Conservation (phyloP, 2,113 vertebrate species). For the Coturnix japonica region DNA sequence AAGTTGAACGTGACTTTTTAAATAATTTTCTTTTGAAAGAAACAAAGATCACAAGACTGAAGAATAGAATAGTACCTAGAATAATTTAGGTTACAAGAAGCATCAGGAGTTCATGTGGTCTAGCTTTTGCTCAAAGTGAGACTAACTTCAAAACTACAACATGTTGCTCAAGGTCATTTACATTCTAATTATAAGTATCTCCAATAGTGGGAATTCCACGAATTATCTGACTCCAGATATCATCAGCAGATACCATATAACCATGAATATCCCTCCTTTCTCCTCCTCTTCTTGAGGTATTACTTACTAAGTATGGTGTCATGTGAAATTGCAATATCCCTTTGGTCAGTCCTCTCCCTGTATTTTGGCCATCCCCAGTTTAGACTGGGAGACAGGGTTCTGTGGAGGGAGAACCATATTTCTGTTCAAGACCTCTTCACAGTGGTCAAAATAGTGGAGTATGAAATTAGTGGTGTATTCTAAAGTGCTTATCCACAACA, state of each 20-base stretch:
- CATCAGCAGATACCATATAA: background rate
- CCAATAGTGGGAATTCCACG: background rate
- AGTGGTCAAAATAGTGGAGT: background rate
- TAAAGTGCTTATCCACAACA: background rate
- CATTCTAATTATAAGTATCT: background rate
- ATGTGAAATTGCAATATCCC: background rate
- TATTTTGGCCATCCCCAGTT: background rate
- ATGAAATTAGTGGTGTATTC: too few species aligned
- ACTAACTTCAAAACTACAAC: background rate
- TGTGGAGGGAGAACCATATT: background rate
- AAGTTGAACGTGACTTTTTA: background rate
- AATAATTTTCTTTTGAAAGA: background rate
- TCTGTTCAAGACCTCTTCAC: background rate
- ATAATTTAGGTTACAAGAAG: background rate
- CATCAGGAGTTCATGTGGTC: background rate
- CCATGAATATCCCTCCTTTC: background rate
- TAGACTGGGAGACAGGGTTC: background rate
- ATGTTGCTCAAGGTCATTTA: background rate
- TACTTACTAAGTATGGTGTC: background rate
- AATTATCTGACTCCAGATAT: background rate
- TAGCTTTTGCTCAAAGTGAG: fast-evolving
- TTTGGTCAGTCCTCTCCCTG: background rate
- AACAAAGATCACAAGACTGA: background rate
- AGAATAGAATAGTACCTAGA: background rate
- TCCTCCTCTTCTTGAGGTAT: background rate